These are phyloP conservation scores for Zingel zingel DNA, from an alignment of 2,113 vertebrate species.

Conservation along the genomic window DNA sequence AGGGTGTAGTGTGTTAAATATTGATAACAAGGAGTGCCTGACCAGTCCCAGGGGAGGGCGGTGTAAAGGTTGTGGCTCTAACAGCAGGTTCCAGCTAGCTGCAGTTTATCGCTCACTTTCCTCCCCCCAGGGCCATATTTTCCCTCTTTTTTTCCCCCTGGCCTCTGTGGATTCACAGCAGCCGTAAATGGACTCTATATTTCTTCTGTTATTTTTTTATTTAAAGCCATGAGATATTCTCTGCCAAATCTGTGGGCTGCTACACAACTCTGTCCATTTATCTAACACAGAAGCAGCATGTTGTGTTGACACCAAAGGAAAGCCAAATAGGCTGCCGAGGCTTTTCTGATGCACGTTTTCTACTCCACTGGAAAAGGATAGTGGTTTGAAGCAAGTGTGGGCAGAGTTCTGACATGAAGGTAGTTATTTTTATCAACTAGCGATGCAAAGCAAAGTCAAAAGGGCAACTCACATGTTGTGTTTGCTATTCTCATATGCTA, in stretches of 20 bases:
- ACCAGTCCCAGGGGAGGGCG: constrained; percentile 43
- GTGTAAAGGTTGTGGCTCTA: constrained; percentile 71
- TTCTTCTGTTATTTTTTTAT: constrained; percentile 27
- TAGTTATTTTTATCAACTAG: constrained; percentile 25
- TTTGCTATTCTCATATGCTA: background rate
- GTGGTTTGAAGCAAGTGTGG: constrained; percentile 31
- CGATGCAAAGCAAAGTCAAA: constrained; percentile 1
- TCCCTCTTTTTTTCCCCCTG: background rate
- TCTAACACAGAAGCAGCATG: constrained; percentile 33
- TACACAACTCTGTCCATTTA: constrained; percentile 40
- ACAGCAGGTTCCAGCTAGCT: constrained; percentile 52
- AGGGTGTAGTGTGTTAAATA: constrained; percentile 67
- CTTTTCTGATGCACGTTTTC: constrained; percentile 21
- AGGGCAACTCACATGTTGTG: background rate
- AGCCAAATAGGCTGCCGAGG: constrained; percentile 27
- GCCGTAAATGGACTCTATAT: constrained; percentile 52
- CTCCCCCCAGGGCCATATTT: constrained; percentile 49
- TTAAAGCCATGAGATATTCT: constrained; percentile 48
- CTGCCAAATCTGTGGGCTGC: constrained; percentile 46
- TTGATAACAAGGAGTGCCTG: constrained; percentile 60
- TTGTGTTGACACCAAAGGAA: constrained; percentile 45
- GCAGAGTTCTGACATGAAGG: constrained; percentile 31
- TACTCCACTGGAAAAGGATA: constrained; percentile 10
- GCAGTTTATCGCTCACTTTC: constrained; percentile 46
- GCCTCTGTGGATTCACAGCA: constrained; percentile 37